Percentiles rank a stretch among this genome's conserved stretches.
Conservation (phyloP, 2,797 vertebrate genomes). For the Pseudomugil gertrudae region DNA sequence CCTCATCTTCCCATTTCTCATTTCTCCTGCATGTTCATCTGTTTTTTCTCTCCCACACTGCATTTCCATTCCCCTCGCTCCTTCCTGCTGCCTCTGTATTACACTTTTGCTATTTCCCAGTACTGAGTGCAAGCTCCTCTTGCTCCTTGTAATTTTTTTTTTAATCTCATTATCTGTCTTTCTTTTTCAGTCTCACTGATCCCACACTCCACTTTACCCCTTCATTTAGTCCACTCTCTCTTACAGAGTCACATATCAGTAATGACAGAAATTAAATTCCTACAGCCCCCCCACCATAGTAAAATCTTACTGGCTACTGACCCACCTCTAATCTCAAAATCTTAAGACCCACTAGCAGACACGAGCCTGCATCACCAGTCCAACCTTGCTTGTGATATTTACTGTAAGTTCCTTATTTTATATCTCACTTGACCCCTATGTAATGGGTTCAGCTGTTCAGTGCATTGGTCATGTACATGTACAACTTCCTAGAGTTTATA, state of each 20-base stretch:
- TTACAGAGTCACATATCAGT: conserved; percentile 62
- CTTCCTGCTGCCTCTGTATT: conserved; percentile 50
- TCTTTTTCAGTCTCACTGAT: conserved; percentile 47
- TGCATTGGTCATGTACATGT: no score
- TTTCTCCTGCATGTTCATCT: conserved; percentile 46
- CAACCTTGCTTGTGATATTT: conserved; percentile 24
- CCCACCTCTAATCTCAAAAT: conserved; percentile 43
- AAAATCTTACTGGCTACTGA: conserved; percentile 61
- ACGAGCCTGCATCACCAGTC: conserved; percentile 24
- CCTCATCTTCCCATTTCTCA: conserved; percentile 42
- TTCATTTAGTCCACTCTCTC: conserved; percentile 58
- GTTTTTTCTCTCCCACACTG: conserved; percentile 43
- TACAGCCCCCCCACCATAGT: conserved; percentile 50
- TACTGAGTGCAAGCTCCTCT: conserved; percentile 58
- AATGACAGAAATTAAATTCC: conserved; percentile 69
- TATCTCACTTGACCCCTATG: neutral
- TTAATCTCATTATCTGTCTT: conserved; percentile 77
- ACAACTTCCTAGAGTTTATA: no score
- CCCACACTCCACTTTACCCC: conserved; percentile 50
- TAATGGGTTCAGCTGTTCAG: no score
- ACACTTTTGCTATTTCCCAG: conserved; percentile 56
- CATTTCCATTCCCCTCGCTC: conserved; percentile 55
- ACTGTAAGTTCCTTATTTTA: conserved; percentile 11
- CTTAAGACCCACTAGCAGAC: conserved; percentile 41
- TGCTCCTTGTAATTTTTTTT: conserved; percentile 76